A percentile compares a stretch with the other conserved stretches of the same genome.
Conservation (phyloP, 1,140 invertebrate species). For the Mactra quadrangularis region DNA sequence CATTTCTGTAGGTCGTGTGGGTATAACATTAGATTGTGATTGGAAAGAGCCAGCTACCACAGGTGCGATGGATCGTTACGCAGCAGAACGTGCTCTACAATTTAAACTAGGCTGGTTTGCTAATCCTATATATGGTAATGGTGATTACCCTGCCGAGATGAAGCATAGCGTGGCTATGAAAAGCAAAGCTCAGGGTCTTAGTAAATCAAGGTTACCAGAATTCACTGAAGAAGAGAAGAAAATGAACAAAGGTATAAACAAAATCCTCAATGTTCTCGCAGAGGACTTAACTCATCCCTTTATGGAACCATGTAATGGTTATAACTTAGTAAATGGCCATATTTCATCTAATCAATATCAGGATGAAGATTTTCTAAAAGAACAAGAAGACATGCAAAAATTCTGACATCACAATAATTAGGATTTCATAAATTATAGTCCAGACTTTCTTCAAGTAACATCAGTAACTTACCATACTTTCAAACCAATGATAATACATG, state of each 20-base stretch:
- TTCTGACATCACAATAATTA: too few relatives aligned
- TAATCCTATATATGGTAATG: conserved; percentile 78
- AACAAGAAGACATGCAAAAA: too few relatives aligned
- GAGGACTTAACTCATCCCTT: too few relatives aligned
- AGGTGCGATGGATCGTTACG: conserved; percentile 63
- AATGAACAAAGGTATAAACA: conserved; percentile 68
- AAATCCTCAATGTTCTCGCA: too few relatives aligned
- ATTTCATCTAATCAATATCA: too few relatives aligned
- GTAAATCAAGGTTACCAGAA: conserved; percentile 73
- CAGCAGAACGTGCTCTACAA: conserved; percentile 73
- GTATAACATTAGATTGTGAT: conserved; percentile 75
- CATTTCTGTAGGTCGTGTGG: conserved; percentile 54
- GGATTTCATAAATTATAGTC: too few relatives aligned
- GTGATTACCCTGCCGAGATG: conserved; percentile 81
- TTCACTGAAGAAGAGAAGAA: conserved; percentile 80
- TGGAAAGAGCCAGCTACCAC: conserved; percentile 74
- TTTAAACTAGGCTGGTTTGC: conserved; percentile 81
- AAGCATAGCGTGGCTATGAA: conserved; percentile 71
- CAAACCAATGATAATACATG: too few relatives aligned
- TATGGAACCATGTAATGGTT: too few relatives aligned
- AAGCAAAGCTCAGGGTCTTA: conserved; percentile 66
- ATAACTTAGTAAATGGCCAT: too few relatives aligned
- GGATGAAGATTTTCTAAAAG: too few relatives aligned
- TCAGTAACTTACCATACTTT: too few relatives aligned
- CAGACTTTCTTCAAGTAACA: too few relatives aligned